These are phyloP conservation scores for Plutella xylostella DNA, from an alignment of 2,888 invertebrate species.

Conservation along the genomic window DNA sequence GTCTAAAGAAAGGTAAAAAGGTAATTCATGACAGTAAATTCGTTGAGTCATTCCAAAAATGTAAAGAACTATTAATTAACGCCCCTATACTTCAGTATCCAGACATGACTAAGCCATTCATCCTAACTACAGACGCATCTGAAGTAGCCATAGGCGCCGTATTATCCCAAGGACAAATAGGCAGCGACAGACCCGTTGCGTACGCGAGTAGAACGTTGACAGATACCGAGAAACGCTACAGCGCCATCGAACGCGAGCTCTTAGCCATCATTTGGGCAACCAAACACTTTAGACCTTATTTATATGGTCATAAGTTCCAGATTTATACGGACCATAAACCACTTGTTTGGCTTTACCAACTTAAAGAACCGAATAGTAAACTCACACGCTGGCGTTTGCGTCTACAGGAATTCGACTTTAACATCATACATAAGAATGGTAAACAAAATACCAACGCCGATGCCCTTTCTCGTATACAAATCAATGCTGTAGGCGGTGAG, in stretches of 20 bases:
- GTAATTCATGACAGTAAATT: conserved; percentile 11
- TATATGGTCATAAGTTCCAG: conserved; percentile 27
- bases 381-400: conserved; percentile 27
- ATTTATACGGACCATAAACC: conserved; percentile 25
- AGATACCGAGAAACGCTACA: conserved; percentile 17
- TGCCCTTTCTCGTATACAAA: conserved; percentile 18
- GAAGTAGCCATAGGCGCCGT: conserved; percentile 16
- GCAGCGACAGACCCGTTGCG: conserved; percentile 18
- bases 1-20: not conserved
- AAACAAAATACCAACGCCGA: conserved; percentile 25
- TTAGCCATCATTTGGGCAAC: conserved; percentile 21
- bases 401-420: conserved; percentile 28
- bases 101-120: conserved; percentile 23
- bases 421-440: conserved; percentile 25
- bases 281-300: conserved; percentile 26
- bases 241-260: conserved; percentile 23
- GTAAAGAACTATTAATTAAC: conserved; percentile 15
- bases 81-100: conserved; percentile 16
- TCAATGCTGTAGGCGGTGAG: conserved; percentile 17
- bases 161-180: conserved; percentile 17
- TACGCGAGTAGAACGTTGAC: conserved; percentile 21
- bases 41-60: conserved; percentile 8
- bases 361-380: conserved; percentile 24
- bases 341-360: conserved; percentile 19
- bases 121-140: conserved; percentile 17